phyloP scores from a whole-genome alignment of 2,888 invertebrate species.

The Amiota minor region DNA sequence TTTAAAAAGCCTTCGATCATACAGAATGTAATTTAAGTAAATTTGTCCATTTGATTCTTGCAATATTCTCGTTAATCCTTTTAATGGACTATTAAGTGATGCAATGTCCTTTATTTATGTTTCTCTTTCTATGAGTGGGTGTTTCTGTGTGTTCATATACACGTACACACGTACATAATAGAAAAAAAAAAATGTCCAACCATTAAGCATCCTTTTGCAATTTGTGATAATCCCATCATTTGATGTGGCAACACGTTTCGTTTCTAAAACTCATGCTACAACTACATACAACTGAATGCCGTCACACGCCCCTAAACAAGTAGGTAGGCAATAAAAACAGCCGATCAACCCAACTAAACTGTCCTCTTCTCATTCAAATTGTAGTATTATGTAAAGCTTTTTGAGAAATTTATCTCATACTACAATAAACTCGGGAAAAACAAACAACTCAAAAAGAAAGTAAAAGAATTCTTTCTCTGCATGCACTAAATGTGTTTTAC shows the following conservation, averaged over 20 bases:
- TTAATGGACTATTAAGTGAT: constrained; percentile 56
- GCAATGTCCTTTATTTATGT: constrained; percentile 22
- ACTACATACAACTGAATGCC: neutral
- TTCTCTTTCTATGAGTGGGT: constrained; percentile 31
- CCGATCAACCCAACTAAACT: no score
- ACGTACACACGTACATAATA: constrained; percentile 21
- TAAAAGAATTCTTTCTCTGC: neutral
- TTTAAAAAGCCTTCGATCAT: no score
- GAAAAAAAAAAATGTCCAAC: constrained; percentile 16
- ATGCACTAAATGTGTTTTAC: neutral
- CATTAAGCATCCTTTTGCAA: constrained; percentile 40
- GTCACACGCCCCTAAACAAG: no score
- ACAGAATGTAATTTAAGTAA: no score
- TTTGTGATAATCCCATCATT: constrained; percentile 62
- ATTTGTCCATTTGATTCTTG: constrained; percentile 23
- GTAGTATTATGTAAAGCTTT: no score
- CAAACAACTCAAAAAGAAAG: no score
- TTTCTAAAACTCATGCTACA: neutral
- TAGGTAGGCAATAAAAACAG: no score
- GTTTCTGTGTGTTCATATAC: constrained; percentile 2
- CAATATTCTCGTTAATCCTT: constrained; percentile 50
- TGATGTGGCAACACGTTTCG: constrained; percentile 58
- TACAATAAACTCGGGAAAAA: no score
- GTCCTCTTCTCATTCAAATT: no score
- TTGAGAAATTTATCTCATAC: no score